Conservation (phyloP, 2,888 invertebrate species). For the Embidobia sp. region DNA sequence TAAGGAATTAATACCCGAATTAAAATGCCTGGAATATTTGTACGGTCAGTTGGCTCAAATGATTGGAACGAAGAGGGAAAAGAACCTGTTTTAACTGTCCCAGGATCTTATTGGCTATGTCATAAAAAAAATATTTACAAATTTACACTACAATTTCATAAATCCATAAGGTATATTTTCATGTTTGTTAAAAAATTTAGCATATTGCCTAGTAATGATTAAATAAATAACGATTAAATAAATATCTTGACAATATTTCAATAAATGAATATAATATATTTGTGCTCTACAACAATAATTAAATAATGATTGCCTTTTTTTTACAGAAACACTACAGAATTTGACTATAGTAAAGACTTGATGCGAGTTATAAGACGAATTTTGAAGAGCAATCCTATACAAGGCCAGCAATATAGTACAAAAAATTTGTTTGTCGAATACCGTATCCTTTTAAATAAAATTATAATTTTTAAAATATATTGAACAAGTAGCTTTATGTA, state of each 20-base stretch:
- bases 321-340: slow-evolving; percentile 61
- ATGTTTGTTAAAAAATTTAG: no score
- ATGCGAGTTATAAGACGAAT: slow-evolving; percentile 78
- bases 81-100: slow-evolving; percentile 74
- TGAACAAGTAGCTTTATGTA: no score
- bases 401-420: slow-evolving; percentile 78
- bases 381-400: slow-evolving; percentile 75
- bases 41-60: slow-evolving; percentile 77
- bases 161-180: slow-evolving; percentile 73
- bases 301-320: no score
- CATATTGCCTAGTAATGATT: no score
- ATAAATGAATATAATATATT: no score
- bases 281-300: no score
- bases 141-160: slow-evolving; percentile 77
- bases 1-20: slow-evolving; percentile 76
- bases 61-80: slow-evolving; percentile 75
- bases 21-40: slow-evolving; percentile 81
- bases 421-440: slow-evolving; percentile 77
- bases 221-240: no score
- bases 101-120: slow-evolving; percentile 79
- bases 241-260: no score
- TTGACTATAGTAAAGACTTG: slow-evolving; percentile 75
- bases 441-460: slow-evolving; percentile 79
- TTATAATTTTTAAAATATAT: no score
- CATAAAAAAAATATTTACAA: slow-evolving; percentile 78